Evolutionary conservation across 1,140 invertebrate genomes (phyloP).

Genomic region (Theocolax elegans): DNA sequence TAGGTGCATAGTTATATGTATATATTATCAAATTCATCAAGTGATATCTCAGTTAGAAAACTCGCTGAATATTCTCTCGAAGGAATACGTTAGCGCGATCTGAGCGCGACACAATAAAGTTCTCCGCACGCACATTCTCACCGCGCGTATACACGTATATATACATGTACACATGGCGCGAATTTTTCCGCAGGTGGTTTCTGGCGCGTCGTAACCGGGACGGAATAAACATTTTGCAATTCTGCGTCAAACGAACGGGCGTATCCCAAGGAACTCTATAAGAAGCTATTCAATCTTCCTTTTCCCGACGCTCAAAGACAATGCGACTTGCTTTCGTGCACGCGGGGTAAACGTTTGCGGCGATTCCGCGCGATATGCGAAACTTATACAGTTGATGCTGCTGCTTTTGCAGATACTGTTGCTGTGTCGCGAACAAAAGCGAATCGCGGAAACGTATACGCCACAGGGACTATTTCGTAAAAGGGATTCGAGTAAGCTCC

Average conservation of each 20-base stretch:
- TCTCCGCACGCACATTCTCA: conserved; percentile 5
- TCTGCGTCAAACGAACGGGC: background rate
- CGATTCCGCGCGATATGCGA: too few species aligned
- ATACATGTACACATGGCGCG: conserved; percentile 11
- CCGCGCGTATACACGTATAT: too few species aligned
- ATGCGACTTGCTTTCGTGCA: background rate
- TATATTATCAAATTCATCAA: too few species aligned
- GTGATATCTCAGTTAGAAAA: background rate
- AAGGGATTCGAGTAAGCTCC: too few species aligned
- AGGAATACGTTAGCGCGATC: background rate
- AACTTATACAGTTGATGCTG: too few species aligned
- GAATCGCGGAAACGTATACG: too few species aligned
- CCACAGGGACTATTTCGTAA: too few species aligned
- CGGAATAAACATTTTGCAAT: conserved; percentile 12
- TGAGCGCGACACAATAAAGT: conserved; percentile 2
- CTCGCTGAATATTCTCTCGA: background rate
- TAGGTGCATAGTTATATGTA: too few species aligned
- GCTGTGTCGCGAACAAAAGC: too few species aligned
- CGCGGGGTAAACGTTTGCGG: background rate
- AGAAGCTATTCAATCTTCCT: conserved; percentile 1
- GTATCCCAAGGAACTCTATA: conserved; percentile 1
- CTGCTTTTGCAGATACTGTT: too few species aligned
- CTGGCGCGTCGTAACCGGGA: background rate
- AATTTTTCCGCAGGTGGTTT: conserved; percentile 44
- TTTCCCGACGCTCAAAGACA: background rate